Evolutionary conservation across 2,888 invertebrate species (phyloP), one percentile per base, ranked within the genome.

Genomic region (Mesoligia furuncula): DNA sequence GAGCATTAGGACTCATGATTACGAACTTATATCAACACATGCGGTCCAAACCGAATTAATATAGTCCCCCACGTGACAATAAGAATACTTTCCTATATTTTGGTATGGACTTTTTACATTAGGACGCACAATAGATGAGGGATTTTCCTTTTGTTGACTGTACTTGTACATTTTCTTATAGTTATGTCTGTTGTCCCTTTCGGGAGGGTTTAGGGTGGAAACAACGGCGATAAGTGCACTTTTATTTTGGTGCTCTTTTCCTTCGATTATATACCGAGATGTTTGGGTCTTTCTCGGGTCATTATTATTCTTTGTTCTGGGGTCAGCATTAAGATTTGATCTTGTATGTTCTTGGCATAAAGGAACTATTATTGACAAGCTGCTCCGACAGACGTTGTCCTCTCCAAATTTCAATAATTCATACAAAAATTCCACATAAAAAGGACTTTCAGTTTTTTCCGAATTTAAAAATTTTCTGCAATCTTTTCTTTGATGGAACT

Each of bases 151-250:
- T 86, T 88, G 84, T 87, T 64, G 42, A 61, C 0, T 3, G 71
- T 80, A 39, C 62, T 39, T 59, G 69, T 65, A 83, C 20, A 75
- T 80, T 59, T 78, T 69, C n/a, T 20, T 80, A 67, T 79, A 68
- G 72, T 77, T 81, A 68, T 84, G 66, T 78, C 36, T 59, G 66
- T 72, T 66, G 77, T 72, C 77, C 72, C 48, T 85, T 82, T 79
- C 17, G 73, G 74, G 66, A 65, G 68, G 69, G 70, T 62, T 82
- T 59, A 36, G 79, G 84, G 61, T 31, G 66, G 64, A 84, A 81
- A 82, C 68, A 77, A 73, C 73, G 77, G 71, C 17, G 69, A 57
- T 82, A 85, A 87, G 85, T 87, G 87, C 77, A 88, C 77, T 88
- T 82, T 79, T 82, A 87, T 84, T 76, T 71, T 54, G 71, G 67